Percentiles rank a stretch among this genome's conserved stretches.
Evolutionary conservation across 2,113 vertebrate species (phyloP).

Genomic region (Helogale parvula): DNA sequence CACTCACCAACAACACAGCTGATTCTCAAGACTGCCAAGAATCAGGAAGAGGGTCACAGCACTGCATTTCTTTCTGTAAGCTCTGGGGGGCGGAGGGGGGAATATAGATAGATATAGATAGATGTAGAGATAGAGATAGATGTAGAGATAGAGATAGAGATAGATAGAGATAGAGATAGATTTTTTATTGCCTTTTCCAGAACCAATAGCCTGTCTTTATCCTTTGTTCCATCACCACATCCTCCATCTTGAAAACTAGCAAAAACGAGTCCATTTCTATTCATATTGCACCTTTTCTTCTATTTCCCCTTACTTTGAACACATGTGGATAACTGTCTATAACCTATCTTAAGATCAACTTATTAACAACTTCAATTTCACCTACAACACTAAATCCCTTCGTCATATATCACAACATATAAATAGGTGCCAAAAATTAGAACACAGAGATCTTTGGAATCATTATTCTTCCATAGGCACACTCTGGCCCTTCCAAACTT

Average conservation of each 20-base stretch:
- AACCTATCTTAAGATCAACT: neutral
- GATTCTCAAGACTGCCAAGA: neutral
- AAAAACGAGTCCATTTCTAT: neutral
- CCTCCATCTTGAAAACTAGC: neutral
- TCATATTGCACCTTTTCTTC: neutral
- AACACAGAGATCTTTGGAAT: neutral
- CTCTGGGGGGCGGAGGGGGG: neutral
- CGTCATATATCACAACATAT: neutral
- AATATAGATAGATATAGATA: neutral
- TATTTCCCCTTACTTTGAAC: neutral
- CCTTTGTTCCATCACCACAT: neutral
- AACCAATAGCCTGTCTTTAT: neutral
- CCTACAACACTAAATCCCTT: neutral
- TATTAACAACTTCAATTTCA: neutral
- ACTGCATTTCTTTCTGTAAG: neutral
- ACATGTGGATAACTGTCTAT: neutral
- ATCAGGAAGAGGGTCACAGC: neutral
- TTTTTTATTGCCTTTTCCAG: neutral
- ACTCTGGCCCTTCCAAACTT: neutral
- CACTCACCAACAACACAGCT: neutral
- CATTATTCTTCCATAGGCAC: neutral
- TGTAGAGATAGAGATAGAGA: neutral
- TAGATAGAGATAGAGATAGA: too few species aligned
- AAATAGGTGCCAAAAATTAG: neutral
- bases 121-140: neutral